These are phyloP conservation scores for Lucilia sericata DNA, from an alignment of 1,140 invertebrate species.

Conservation along the genomic window DNA sequence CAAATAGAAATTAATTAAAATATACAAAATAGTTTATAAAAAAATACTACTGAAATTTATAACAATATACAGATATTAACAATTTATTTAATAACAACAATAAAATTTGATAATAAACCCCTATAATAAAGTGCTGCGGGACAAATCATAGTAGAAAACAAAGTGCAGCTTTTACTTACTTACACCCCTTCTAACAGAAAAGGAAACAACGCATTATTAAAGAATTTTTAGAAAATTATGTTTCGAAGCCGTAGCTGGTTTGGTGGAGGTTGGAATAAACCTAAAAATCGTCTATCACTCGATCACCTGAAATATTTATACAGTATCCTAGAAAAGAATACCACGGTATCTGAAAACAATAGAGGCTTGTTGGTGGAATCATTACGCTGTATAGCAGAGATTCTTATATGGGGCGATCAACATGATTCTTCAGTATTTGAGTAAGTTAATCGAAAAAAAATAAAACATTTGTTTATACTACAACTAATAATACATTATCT, in stretches of 20 bases:
- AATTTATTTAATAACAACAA: not conserved
- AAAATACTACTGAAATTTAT: not conserved
- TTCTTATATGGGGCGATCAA: conserved; percentile 99
- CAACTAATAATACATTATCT: not conserved
- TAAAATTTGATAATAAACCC: not conserved
- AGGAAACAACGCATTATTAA: not conserved
- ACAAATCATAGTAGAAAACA: not conserved
- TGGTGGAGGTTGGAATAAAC: conserved; percentile 86
- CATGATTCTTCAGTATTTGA: conserved; percentile 99
- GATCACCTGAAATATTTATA: conserved; percentile 98
- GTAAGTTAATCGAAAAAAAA: conserved; percentile 73
- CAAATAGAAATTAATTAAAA: conserved; percentile 3
- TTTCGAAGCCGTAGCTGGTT: conserved; percentile 91
- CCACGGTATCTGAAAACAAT: conserved; percentile 96
- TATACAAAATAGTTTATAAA: not conserved
- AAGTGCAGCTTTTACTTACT: not conserved
- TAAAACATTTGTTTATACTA: not conserved
- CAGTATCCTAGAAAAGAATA: conserved; percentile 95
- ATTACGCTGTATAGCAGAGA: conserved; percentile 96
- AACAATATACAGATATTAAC: not conserved
- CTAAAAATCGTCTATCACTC: conserved; percentile 95
- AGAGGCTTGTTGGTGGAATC: conserved; percentile 96
- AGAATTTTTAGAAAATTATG: conserved; percentile 70
- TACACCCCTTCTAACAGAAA: not conserved
- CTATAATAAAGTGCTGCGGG: too few species aligned